Conservation (phyloP, 2,113 vertebrate genomes). For the Lycaon pictus region DNA sequence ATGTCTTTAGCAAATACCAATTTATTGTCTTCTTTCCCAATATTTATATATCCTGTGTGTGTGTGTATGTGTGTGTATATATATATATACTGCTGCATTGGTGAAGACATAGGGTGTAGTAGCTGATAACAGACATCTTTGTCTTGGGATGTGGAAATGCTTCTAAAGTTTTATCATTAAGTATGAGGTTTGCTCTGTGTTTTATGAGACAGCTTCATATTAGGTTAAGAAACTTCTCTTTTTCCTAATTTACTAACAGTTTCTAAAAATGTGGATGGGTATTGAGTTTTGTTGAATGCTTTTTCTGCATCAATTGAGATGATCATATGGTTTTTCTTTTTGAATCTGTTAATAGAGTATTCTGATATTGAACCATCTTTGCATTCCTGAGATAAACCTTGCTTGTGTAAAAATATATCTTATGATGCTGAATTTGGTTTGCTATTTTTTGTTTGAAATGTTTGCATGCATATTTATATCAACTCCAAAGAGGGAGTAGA, state of each 20-base stretch:
- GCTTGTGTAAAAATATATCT: conserved; percentile 40
- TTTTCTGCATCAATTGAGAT: conserved; percentile 8
- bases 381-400: conserved; percentile 27
- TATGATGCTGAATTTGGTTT: conserved; percentile 53
- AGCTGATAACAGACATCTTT: background rate
- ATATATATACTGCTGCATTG: background rate
- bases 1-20: conserved; percentile 53
- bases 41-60: background rate
- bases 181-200: background rate
- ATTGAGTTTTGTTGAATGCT: conserved; percentile 20
- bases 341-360: conserved; percentile 19
- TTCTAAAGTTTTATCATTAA: conserved; percentile 10
- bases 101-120: background rate
- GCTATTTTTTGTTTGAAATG: conserved; percentile 44
- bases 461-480: background rate
- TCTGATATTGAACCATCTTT: conserved; percentile 43
- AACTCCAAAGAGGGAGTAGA: background rate
- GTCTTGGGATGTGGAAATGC: background rate
- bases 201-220: background rate
- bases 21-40: background rate
- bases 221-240: background rate
- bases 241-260: background rate
- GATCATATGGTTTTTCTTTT: conserved; percentile 22
- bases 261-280: conserved; percentile 45
- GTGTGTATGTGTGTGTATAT: background rate